Evolutionary conservation across 1,140 invertebrate genomes (phyloP).

Genomic region (Nautilus pompilius): DNA sequence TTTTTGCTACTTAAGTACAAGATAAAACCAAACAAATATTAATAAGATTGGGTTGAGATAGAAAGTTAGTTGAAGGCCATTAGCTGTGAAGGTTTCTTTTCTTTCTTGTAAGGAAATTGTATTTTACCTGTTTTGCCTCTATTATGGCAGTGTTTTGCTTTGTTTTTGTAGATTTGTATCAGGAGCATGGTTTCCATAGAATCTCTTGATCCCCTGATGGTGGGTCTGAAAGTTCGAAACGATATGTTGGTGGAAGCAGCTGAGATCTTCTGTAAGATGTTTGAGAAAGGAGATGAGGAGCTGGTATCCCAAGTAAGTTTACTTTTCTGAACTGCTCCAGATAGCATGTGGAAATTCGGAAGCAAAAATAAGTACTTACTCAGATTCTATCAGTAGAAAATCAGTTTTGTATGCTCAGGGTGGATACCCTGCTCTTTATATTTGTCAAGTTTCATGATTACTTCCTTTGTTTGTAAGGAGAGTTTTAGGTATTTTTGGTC

Average conservation of each 20-base stretch:
- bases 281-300: conserved; percentile 76
- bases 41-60: too few relatives aligned
- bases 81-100: too few relatives aligned
- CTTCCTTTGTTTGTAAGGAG: too few relatives aligned
- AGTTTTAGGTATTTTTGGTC: too few relatives aligned
- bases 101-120: background rate
- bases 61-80: too few relatives aligned
- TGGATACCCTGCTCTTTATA: too few relatives aligned
- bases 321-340: background rate
- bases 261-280: conserved; percentile 83
- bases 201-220: conserved; percentile 64
- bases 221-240: conserved; percentile 79
- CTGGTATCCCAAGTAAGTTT: conserved; percentile 74
- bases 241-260: conserved; percentile 82
- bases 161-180: conserved; percentile 45
- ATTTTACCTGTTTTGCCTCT: background rate
- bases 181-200: conserved; percentile 51
- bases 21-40: too few relatives aligned
- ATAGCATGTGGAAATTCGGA: too few relatives aligned
- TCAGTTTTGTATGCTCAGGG: too few relatives aligned
- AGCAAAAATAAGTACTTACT: too few relatives aligned
- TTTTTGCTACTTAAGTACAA: background rate
- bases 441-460: too few relatives aligned
- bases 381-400: too few relatives aligned
- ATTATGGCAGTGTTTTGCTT: background rate